Evolutionary conservation across 2,888 invertebrate species (phyloP).

Genomic region (Xestia ashworthii): DNA sequence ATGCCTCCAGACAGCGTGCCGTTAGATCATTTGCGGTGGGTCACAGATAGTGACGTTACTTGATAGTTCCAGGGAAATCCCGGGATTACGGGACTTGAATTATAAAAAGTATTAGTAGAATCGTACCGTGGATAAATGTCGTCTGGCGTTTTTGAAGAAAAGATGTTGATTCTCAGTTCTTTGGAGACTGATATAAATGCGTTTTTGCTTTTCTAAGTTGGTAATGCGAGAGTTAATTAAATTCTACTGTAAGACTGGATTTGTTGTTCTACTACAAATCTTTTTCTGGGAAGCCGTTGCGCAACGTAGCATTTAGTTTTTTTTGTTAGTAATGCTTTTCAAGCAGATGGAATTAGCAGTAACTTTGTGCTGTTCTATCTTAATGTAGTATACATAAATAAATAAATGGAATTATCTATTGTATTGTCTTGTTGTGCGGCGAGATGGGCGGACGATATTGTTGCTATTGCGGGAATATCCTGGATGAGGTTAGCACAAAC

Average conservation of each 20-base stretch:
- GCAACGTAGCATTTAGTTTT: background rate
- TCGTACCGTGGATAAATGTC: slow-evolving; percentile 10
- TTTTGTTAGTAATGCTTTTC: background rate
- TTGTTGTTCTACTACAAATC: too few species aligned
- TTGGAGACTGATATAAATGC: background rate
- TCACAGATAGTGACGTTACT: slow-evolving; percentile 58
- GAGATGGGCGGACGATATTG: too few species aligned
- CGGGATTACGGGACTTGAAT: slow-evolving; percentile 23
- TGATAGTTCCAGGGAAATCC: slow-evolving; percentile 35
- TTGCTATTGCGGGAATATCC: too few species aligned
- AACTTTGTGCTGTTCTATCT: too few species aligned
- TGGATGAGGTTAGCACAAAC: too few species aligned
- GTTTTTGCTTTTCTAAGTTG: background rate
- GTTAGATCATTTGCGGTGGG: slow-evolving; percentile 76
- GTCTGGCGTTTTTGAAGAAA: slow-evolving; percentile 3
- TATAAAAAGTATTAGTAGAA: slow-evolving; percentile 4
- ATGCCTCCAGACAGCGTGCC: slow-evolving; percentile 64
- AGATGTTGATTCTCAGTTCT: background rate
- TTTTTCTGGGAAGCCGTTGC: background rate
- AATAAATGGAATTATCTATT: too few species aligned
- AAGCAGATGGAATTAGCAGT: too few species aligned
- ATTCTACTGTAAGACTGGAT: background rate
- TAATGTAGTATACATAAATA: too few species aligned
- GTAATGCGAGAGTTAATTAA: background rate
- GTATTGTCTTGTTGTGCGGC: too few species aligned